Evolutionary conservation across 2,113 vertebrate species (phyloP).

Genomic region (Muscicapa adusta): DNA sequence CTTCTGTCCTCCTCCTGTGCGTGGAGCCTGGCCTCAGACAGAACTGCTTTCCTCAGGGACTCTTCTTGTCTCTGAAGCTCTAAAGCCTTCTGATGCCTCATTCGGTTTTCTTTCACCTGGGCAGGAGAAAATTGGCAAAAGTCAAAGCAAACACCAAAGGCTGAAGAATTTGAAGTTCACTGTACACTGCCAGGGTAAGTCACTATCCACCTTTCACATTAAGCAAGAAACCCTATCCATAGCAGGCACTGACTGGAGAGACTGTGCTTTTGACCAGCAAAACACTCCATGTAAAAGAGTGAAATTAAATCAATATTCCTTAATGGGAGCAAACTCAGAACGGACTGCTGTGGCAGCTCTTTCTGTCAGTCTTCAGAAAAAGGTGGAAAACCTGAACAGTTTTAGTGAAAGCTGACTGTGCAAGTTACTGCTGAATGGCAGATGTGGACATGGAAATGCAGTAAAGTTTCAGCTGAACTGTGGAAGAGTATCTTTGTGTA

Average conservation of each 20-base stretch:
- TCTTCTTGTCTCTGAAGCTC: conserved; percentile 72
- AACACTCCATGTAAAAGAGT: background rate
- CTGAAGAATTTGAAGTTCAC: background rate
- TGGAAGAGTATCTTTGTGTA: background rate
- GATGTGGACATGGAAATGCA: fast-evolving
- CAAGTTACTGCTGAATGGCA: background rate
- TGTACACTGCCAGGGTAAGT: background rate
- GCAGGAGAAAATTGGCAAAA: background rate
- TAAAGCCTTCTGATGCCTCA: conserved; percentile 74
- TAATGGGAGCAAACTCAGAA: background rate
- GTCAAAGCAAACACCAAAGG: background rate
- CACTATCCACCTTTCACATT: background rate
- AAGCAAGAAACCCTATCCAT: background rate
- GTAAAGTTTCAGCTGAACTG: background rate
- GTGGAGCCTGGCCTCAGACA: conserved; percentile 74
- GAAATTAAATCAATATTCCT: background rate
- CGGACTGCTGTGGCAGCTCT: background rate
- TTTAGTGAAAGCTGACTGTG: background rate
- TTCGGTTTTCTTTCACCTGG: conserved; percentile 87
- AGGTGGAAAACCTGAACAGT: background rate
- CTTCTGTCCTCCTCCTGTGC: conserved; percentile 74
- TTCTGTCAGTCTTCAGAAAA: background rate
- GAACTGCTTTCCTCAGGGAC: conserved; percentile 64
- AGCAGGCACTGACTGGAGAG: background rate
- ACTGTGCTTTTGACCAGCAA: background rate